Evolutionary conservation across 2,888 invertebrate genomes (phyloP).

Genomic region (Tyria jacobaeae): DNA sequence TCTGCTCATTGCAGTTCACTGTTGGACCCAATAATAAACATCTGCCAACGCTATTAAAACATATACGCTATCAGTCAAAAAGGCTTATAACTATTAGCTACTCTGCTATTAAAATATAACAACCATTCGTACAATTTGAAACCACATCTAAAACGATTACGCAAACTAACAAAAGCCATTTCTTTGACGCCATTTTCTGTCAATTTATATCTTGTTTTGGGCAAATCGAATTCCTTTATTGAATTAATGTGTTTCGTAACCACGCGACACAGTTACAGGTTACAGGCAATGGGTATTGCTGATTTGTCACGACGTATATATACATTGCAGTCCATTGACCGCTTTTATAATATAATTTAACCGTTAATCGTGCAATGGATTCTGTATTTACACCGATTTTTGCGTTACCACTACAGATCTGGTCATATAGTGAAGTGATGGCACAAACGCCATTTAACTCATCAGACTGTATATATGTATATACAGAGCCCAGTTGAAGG

Average conservation of each 20-base stretch:
- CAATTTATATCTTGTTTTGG: conserved; percentile 30
- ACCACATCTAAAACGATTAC: conserved; percentile 1
- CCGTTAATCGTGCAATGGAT: background rate
- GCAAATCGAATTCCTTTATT: conserved; percentile 41
- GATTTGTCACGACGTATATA: conserved; percentile 46
- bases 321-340: conserved; percentile 18
- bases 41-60: too few relatives aligned
- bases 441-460: too few relatives aligned
- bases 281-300: conserved; percentile 59
- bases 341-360: background rate
- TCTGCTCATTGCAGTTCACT: too few relatives aligned
- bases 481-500: too few relatives aligned
- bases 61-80: too few relatives aligned
- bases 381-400: too few relatives aligned
- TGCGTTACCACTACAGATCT: too few relatives aligned
- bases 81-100: too few relatives aligned
- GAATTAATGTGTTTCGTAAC: conserved; percentile 58
- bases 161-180: background rate
- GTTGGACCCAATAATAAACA: too few relatives aligned
- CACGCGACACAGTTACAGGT: conserved; percentile 54
- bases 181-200: conserved; percentile 4
- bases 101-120: background rate
- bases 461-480: too few relatives aligned
- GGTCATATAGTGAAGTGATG: too few relatives aligned
- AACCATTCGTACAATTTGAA: background rate